Percentiles rank a stretch among this genome's conserved stretches.
phyloP scores from a whole-genome alignment of 2,888 invertebrate species.

The Watsonalla binaria region DNA sequence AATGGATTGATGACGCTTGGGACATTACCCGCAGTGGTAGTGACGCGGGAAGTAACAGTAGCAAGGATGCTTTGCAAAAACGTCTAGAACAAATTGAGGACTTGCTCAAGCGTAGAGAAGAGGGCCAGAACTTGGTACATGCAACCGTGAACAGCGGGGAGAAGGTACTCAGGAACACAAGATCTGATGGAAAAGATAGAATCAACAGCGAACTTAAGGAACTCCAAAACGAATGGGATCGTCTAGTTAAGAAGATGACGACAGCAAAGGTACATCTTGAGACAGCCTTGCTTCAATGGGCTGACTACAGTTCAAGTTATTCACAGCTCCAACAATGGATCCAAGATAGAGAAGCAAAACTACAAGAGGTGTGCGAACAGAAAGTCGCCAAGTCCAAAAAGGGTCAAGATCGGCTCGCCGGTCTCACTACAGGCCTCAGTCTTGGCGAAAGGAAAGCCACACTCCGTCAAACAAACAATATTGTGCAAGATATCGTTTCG shows the following conservation, averaged over 20 bases:
- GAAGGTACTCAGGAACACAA: constrained; percentile 91
- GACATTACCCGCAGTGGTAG: constrained; percentile 89
- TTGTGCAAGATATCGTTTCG: constrained; percentile 97
- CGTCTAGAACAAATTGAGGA: constrained; percentile 89
- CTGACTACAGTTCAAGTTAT: constrained; percentile 96
- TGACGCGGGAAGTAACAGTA: constrained; percentile 87
- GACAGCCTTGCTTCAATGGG: constrained; percentile 95
- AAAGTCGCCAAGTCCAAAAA: constrained; percentile 89
- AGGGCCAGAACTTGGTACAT: constrained; percentile 92
- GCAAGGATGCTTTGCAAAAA: constrained; percentile 89
- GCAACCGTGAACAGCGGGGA: constrained; percentile 93
- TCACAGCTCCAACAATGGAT: constrained; percentile 96
- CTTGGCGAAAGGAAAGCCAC: constrained; percentile 93
- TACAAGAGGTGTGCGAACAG: constrained; percentile 93
- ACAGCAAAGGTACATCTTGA: constrained; percentile 94
- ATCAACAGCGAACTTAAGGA: constrained; percentile 93
- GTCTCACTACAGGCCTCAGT: constrained; percentile 86
- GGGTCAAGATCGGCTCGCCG: constrained; percentile 82
- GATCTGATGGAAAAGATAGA: constrained; percentile 92
- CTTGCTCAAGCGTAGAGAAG: constrained; percentile 88
- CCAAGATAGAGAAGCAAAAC: constrained; percentile 93
- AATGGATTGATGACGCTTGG: constrained; percentile 93
- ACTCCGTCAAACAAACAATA: constrained; percentile 93
- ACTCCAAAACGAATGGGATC: constrained; percentile 94
- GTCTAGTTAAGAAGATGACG: constrained; percentile 93